A percentile compares a stretch with the other conserved stretches of the same genome.
Evolutionary conservation across 2,113 vertebrate genomes (phyloP).

Genomic region (Himantopus leucocephalus): DNA sequence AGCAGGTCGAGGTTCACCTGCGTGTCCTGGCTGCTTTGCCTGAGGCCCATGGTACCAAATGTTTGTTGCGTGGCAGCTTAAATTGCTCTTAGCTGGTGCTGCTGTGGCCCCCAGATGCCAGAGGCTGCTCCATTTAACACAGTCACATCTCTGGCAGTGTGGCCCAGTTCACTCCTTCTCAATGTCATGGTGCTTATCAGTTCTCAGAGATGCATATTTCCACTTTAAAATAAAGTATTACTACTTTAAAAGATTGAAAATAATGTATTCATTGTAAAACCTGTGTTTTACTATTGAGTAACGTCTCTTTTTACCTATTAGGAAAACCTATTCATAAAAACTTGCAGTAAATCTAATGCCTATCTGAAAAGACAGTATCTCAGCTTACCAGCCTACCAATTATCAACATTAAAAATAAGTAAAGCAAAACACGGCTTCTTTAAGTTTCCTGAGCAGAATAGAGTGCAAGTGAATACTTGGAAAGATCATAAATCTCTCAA

Average conservation of each 20-base stretch:
- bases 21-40: background rate
- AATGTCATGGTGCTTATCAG: fast-evolving
- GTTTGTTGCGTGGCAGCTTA: background rate
- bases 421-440: background rate
- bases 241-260: background rate
- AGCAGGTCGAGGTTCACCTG: background rate
- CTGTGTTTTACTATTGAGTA: background rate
- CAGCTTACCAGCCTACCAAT: background rate
- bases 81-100: background rate
- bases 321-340: background rate
- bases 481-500: background rate
- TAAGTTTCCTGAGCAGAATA: background rate
- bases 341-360: background rate
- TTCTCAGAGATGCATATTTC: background rate
- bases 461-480: background rate
- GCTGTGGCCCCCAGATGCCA: background rate
- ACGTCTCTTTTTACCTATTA: background rate
- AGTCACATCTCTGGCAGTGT: background rate
- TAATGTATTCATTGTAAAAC: background rate
- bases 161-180: background rate
- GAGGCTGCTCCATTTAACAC: background rate
- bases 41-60: background rate
- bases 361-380: background rate
- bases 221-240: background rate
- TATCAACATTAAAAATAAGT: background rate